Percentiles rank a stretch among this genome's conserved stretches.
These are phyloP conservation scores for Eutrigla gurnardus DNA, from an alignment of 2,797 vertebrate species.

Conservation along the genomic window DNA sequence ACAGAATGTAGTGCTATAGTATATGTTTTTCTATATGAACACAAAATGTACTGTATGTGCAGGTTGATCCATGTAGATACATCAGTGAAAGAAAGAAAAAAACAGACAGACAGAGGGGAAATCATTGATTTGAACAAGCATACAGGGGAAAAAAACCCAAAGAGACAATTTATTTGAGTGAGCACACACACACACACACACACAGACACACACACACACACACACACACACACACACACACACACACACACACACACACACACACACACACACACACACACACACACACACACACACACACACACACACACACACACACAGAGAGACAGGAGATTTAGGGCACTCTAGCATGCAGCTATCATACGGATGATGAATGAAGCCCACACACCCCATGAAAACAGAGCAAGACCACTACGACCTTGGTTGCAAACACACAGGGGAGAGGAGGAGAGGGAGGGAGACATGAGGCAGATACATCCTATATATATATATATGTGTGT, in stretches of 20 bases:
- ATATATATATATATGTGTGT: not conserved
- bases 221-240: not conserved
- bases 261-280: not conserved
- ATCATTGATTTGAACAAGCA: constrained; percentile 45
- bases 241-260: constrained; percentile 4
- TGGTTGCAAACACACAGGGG: constrained; percentile 71
- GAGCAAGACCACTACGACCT: constrained; percentile 75
- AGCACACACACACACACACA: not conserved
- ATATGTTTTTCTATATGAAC: not conserved
- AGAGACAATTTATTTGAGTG: constrained; percentile 35
- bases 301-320: constrained; percentile 40
- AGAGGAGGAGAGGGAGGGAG: constrained; percentile 39
- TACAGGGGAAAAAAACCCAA: constrained; percentile 2
- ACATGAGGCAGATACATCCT: constrained; percentile 26
- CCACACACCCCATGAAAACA: constrained; percentile 75
- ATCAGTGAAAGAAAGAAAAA: constrained; percentile 46
- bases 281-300: not conserved
- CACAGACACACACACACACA: not conserved
- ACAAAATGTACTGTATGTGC: not conserved
- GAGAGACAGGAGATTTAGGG: constrained; percentile 69
- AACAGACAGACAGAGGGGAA: constrained; percentile 12
- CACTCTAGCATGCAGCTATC: constrained; percentile 67
- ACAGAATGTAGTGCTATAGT: not conserved
- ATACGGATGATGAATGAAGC: constrained; percentile 81
- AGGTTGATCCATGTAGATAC: constrained; percentile 6